Base-by-base conservation (phyloP, 2,113 vertebrate species). In the Talpa occidentalis region DNA sequence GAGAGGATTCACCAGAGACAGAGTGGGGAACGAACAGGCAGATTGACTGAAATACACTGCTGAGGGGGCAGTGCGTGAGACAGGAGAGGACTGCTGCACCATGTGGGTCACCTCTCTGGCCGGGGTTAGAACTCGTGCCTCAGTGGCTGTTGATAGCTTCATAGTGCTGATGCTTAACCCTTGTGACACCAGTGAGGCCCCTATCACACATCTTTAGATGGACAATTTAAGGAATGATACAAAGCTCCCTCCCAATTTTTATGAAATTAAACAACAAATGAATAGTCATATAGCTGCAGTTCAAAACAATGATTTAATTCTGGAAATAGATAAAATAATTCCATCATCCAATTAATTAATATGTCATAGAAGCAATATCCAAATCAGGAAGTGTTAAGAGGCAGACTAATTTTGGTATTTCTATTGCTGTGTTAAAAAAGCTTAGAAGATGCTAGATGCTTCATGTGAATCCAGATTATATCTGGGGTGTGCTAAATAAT, bases 311-410 rank as follows among this genome's bases (percentile, higher is more conserved):
- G 8, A 59, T 72, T 91, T 93, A 81, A 78, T 77, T 62, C 66
- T 84, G 40, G 16, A 90, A 70, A 67, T 14, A 67, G 6, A 74
- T 59, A 17, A 86, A 93, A 91, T 79, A 94, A 79, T 62, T 59
- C 49, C 24, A 8, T 70, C 15, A 35, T 11, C 4, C 26, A 56
- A 44, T 64, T 82, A 91, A 17, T 79, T 52, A 70, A 62, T 35
- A 81, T 81, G 4, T 30, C 26, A 70, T 37, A 86, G 81, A 93
- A 89, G 42, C 37, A 56, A 66, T 92, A 72, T 5, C 37, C 40
- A 87, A 86, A 67, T 69, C 19, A 95, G 49, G 8, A 84, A 93
- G 32, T 4, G 91, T 94, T 77, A 69, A 85, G 72, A 92, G 11
- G 30, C 2, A 82, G 60, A 49, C 73, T 17, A 81, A 62, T 54